Conservation (phyloP, 2,113 vertebrate species). For the Physeter macrocephalus region DNA sequence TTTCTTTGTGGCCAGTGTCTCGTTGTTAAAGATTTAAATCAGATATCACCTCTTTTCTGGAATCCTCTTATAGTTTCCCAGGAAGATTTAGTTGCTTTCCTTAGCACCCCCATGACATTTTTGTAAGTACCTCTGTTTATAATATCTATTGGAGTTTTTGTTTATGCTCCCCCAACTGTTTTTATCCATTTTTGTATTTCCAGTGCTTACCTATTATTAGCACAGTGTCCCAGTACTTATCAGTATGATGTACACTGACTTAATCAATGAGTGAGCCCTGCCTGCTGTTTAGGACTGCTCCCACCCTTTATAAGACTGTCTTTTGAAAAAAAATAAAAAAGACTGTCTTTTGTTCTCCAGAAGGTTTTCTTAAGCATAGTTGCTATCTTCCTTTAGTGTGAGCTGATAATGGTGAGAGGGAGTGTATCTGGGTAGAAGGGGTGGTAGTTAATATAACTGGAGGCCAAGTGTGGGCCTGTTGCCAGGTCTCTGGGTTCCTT, state of each 20-base stretch:
- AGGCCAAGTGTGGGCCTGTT: not conserved
- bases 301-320: not conserved
- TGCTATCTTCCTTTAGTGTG: conserved; percentile 9
- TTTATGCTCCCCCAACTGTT: not conserved
- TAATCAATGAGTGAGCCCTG: not conserved
- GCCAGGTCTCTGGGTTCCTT: conserved; percentile 23
- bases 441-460: conserved; percentile 7
- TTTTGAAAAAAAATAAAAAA: not conserved
- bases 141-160: not conserved
- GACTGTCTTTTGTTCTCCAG: not conserved
- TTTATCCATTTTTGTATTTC: conserved; percentile 19
- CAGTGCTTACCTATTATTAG: not conserved
- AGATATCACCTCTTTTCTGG: not conserved
- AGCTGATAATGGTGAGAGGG: not conserved
- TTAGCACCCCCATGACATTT: not conserved
- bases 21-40: not conserved
- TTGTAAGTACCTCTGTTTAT: conserved; percentile 17
- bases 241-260: not conserved
- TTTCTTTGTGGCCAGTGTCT: not conserved
- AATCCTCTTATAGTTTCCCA: not conserved
- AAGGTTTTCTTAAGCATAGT: not conserved
- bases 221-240: not conserved
- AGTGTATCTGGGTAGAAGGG: conserved; percentile 2
- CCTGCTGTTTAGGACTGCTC: not conserved
- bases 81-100: conserved; percentile 38